These are phyloP conservation scores for Cherax destructor DNA, from an alignment of 1,140 invertebrate genomes.

Conservation along the genomic window DNA sequence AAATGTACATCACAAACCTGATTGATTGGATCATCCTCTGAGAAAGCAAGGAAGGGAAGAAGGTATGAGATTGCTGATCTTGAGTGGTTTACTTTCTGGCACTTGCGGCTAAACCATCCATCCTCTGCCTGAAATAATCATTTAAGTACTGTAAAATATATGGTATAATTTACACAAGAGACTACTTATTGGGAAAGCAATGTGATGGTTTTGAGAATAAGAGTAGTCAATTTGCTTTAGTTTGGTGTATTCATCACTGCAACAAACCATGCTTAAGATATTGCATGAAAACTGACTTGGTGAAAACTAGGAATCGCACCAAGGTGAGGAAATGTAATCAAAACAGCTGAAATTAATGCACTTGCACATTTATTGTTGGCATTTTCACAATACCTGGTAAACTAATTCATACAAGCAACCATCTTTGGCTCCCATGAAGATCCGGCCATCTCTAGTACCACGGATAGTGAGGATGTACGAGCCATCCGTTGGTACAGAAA, in stretches of 20 bases:
- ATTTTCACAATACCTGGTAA: constrained; percentile 79
- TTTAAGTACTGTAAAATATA: too few species aligned
- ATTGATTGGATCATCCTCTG: constrained; percentile 86
- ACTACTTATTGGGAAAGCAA: too few species aligned
- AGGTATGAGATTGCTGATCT: constrained; percentile 90
- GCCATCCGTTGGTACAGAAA: constrained; percentile 94
- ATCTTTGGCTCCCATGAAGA: constrained; percentile 95
- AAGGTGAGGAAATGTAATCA: too few species aligned
- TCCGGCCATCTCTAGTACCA: constrained; percentile 88
- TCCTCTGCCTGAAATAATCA: constrained; percentile 78
- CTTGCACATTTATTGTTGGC: not conserved
- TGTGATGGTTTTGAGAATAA: too few species aligned
- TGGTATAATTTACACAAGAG: too few species aligned
- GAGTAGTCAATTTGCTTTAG: too few species aligned
- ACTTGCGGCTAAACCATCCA: constrained; percentile 95
- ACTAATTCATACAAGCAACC: constrained; percentile 96
- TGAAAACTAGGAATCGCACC: too few species aligned
- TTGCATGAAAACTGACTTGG: too few species aligned
- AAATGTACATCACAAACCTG: constrained; percentile 42
- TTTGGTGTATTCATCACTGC: too few species aligned
- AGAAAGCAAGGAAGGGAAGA: constrained; percentile 89
- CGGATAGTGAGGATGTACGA: constrained; percentile 88
- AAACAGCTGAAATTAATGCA: too few species aligned
- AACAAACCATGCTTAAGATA: too few species aligned
- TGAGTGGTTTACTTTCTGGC: constrained; percentile 96